phyloP scores from a whole-genome alignment of 1,140 invertebrate genomes.

The Andricus grossulariae region DNA sequence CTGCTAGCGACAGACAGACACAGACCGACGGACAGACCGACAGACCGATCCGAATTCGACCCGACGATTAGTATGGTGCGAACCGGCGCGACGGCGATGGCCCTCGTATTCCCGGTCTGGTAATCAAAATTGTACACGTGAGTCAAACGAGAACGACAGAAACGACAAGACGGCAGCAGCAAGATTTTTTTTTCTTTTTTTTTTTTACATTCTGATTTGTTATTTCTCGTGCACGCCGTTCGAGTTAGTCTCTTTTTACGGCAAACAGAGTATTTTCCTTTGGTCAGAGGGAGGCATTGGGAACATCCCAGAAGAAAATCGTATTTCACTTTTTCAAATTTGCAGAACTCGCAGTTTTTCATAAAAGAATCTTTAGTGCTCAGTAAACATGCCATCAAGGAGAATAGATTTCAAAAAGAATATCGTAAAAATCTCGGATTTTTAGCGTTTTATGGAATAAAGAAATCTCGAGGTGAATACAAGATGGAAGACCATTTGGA shows the following conservation, averaged over 20 bases:
- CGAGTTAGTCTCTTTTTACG: constrained; percentile 4
- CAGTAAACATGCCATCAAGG: no score
- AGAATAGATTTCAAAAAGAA: no score
- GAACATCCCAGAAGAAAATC: constrained; percentile 5
- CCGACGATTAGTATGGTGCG: constrained; percentile 84
- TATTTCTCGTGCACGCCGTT: constrained; percentile 30
- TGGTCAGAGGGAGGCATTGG: constrained; percentile 4
- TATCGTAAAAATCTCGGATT: no score
- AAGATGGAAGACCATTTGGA: no score
- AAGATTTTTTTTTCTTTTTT: constrained; percentile 41
- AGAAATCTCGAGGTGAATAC: no score
- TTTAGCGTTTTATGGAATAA: no score
- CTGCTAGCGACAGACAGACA: constrained; percentile 65
- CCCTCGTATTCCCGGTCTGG: constrained; percentile 83
- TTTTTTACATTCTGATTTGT: constrained; percentile 27
- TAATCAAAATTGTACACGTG: constrained; percentile 74
- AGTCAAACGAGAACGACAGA: constrained; percentile 64
- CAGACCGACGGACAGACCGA: constrained; percentile 71
- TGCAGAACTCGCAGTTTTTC: neutral
- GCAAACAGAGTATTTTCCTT: neutral
- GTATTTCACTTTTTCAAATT: neutral
- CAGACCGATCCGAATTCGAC: constrained; percentile 72
- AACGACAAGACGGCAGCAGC: constrained; percentile 40
- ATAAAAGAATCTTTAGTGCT: no score
- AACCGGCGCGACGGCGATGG: constrained; percentile 87